Base-by-base conservation (phyloP, 2,888 invertebrate species). In the Elmis aenea region DNA sequence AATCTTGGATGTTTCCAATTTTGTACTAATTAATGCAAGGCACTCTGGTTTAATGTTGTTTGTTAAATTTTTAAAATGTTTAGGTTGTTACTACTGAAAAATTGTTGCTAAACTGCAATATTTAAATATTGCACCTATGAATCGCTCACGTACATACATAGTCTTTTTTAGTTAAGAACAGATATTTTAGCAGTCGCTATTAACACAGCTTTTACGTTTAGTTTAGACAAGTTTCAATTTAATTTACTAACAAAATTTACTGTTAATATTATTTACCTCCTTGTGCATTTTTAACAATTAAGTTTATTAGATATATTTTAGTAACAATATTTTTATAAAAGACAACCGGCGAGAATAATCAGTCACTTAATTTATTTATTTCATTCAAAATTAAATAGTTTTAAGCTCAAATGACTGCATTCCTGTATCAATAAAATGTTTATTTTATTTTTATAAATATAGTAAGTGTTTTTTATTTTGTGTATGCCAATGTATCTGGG, bases 321-420 rank as follows among this genome's bases (percentile, higher is more conserved):
- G n/a, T n/a, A n/a, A n/a, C n/a, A n/a, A n/a, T n/a, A n/a, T 35
- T 41, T 41, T 36, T 33, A 23, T 41, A 33, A 36, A 37, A 41
- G 37, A 41, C 36, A 41, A n/a, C n/a, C n/a, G n/a, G n/a, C 18
- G 13, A 38, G 12, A 28, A 38, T 33, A 41, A 41, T 41, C 36
- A 29, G 38, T 40, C 41, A 29, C 46, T n/a, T n/a, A 35, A 37
- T 46, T 43, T 47, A 48, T 50, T 50, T 48, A 50, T 52, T 48
- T 44, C 55, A 55, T 58, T 58, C 57, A 55, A 54, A 54, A 54
- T 48, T 55, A 45, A 42, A 14, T 45, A 44, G 28, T 44, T 42
- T 46, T 48, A 49, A 50, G 52, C 55, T 55, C 54, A 56, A 57
- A 52, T 48, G 52, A 52, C 52, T 51, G 55, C 55, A 57, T 57